Percentiles rank a stretch among this genome's conserved stretches.
Conservation (phyloP, 1,140 invertebrate genomes). For the Cylas formicarius region DNA sequence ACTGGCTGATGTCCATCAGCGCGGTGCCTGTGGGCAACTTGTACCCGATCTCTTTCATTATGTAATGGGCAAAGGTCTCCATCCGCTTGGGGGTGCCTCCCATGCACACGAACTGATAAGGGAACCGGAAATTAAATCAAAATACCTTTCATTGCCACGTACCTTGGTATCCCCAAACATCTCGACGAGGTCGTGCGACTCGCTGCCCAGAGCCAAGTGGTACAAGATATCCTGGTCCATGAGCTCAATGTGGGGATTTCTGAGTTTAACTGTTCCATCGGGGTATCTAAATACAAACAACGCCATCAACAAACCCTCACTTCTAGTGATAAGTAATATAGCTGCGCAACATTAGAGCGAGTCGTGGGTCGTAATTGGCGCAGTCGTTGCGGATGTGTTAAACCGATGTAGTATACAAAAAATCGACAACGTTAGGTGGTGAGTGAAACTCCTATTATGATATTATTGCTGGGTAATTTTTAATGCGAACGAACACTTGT, state of each 20-base stretch:
- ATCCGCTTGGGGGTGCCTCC: conserved; percentile 93
- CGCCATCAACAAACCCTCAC: too few relatives aligned
- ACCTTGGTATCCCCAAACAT: conserved; percentile 97
- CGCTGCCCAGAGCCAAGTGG: conserved; percentile 85
- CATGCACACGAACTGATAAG: conserved; percentile 90
- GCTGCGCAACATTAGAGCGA: too few relatives aligned
- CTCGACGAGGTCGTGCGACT: conserved; percentile 84
- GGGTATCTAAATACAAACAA: conserved; percentile 49
- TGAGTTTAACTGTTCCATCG: conserved; percentile 73
- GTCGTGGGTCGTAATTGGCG: too few relatives aligned
- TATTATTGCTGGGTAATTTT: too few relatives aligned
- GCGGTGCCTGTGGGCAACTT: conserved; percentile 81
- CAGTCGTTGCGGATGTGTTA: too few relatives aligned
- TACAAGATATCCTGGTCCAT: conserved; percentile 94
- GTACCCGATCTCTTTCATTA: conserved; percentile 85
- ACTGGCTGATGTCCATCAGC: conserved; percentile 82
- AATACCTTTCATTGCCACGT: conserved; percentile 31
- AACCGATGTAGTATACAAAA: too few relatives aligned
- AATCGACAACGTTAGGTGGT: too few relatives aligned
- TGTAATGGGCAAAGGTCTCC: conserved; percentile 86
- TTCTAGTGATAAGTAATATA: too few relatives aligned
- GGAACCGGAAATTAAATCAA: not conserved
- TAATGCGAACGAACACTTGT: too few relatives aligned
- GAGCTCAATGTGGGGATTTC: conserved; percentile 81
- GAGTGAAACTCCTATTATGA: too few relatives aligned